Evolutionary conservation across 2,113 vertebrate genomes (phyloP).

Genomic region (Polypterus bichir): DNA sequence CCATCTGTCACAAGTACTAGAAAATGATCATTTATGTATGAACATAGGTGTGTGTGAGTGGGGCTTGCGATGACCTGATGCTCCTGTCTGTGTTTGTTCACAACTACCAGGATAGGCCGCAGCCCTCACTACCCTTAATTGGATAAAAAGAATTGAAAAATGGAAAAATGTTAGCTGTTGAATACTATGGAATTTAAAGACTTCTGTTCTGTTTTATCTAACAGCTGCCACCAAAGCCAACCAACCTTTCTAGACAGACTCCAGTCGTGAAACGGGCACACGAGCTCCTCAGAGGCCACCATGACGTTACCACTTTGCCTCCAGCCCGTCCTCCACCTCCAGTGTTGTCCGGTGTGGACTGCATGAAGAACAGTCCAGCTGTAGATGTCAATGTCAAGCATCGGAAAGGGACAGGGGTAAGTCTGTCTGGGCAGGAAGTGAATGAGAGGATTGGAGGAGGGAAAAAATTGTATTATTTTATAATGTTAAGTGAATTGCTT

Average conservation of each 20-base stretch:
- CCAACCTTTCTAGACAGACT: slow-evolving; percentile 49
- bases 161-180: not conserved
- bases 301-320: slow-evolving; percentile 12
- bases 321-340: slow-evolving; percentile 22
- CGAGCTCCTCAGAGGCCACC: slow-evolving; percentile 31
- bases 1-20: too few relatives aligned
- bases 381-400: not conserved
- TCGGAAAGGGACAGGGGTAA: too few relatives aligned
- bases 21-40: too few relatives aligned
- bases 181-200: not conserved
- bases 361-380: not conserved
- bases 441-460: too few relatives aligned
- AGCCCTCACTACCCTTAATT: too few relatives aligned
- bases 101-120: too few relatives aligned
- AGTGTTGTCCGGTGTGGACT: not conserved
- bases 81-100: too few relatives aligned
- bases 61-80: too few relatives aligned
- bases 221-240: slow-evolving; percentile 67
- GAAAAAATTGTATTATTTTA: not conserved
- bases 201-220: slow-evolving; percentile 1
- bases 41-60: too few relatives aligned
- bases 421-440: too few relatives aligned
- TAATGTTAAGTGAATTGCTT: not conserved
- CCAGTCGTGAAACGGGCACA: slow-evolving; percentile 42
- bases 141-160: not conserved